Evolutionary conservation across 92 coral and sea anemone species (phyloP).

Genomic region (Siderastrea siderea): DNA sequence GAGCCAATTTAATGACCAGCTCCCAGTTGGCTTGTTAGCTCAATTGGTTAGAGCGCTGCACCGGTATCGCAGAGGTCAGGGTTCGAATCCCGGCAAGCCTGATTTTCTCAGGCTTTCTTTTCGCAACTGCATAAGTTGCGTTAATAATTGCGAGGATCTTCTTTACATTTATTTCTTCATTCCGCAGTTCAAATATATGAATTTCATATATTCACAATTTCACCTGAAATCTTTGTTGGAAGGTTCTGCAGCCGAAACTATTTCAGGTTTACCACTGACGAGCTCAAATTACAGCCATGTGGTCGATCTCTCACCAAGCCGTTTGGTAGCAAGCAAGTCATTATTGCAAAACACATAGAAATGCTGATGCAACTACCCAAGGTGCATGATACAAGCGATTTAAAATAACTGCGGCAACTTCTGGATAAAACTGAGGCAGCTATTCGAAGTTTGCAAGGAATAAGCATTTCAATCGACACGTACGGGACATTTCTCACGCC

Average conservation of each 20-base stretch:
- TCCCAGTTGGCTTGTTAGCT: no score
- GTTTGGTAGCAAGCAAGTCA: neutral
- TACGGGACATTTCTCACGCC: neutral
- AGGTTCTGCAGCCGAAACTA: neutral
- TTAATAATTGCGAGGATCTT: no score
- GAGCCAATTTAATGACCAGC: no score
- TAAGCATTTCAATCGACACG: neutral
- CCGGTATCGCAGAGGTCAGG: no score
- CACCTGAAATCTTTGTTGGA: neutral
- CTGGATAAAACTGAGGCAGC: neutral
- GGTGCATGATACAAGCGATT: neutral
- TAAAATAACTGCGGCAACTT: neutral
- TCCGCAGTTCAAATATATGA: no score
- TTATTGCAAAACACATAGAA: neutral
- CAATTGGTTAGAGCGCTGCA: no score
- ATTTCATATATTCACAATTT: no score
- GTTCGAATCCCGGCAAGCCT: no score
- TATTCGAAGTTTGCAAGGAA: neutral
- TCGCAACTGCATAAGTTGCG: no score
- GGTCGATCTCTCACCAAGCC: neutral
- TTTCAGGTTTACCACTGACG: neutral
- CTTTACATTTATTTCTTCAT: no score
- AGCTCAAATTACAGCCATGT: slow-evolving; percentile 2
- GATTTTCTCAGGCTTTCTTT: no score
- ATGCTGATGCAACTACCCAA: neutral